phyloP scores from a whole-genome alignment of 1,140 invertebrate species.

The Brachionus sp. region DNA sequence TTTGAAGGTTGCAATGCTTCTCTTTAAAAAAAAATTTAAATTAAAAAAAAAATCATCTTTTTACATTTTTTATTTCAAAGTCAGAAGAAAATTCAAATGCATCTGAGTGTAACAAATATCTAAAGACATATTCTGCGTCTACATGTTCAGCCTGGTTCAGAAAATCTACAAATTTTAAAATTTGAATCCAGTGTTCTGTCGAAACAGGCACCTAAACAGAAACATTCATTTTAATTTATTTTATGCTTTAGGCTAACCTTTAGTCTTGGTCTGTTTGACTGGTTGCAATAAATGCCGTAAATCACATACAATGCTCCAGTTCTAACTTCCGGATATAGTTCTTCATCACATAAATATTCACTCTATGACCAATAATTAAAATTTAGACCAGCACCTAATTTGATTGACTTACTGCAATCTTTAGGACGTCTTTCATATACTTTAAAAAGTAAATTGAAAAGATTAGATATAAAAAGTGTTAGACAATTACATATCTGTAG shows the following conservation, averaged over 20 bases:
- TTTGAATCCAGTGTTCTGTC: slow-evolving; percentile 6
- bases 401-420: not conserved
- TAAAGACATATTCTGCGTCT: slow-evolving; percentile 29
- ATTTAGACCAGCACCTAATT: not conserved
- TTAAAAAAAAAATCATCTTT: not conserved
- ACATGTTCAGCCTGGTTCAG: slow-evolving; percentile 40
- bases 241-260: not conserved
- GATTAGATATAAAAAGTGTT: not conserved
- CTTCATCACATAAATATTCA: slow-evolving; percentile 31
- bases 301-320: slow-evolving; percentile 1
- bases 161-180: slow-evolving; percentile 40
- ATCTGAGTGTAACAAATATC: slow-evolving; percentile 22
- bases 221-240: not conserved
- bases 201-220: slow-evolving; percentile 15
- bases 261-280: slow-evolving; percentile 2
- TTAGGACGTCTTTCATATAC: slow-evolving; percentile 41
- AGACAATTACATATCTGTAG: not conserved
- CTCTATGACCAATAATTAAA: not conserved
- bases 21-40: not conserved
- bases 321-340: slow-evolving; percentile 15
- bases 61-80: slow-evolving; percentile 44
- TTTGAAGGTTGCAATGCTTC: not conserved
- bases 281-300: slow-evolving; percentile 34
- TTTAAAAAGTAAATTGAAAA: not conserved
- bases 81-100: slow-evolving; percentile 28